These are phyloP conservation scores for Polydrusus cervinus DNA, from an alignment of 2,888 invertebrate species.

Conservation along the genomic window DNA sequence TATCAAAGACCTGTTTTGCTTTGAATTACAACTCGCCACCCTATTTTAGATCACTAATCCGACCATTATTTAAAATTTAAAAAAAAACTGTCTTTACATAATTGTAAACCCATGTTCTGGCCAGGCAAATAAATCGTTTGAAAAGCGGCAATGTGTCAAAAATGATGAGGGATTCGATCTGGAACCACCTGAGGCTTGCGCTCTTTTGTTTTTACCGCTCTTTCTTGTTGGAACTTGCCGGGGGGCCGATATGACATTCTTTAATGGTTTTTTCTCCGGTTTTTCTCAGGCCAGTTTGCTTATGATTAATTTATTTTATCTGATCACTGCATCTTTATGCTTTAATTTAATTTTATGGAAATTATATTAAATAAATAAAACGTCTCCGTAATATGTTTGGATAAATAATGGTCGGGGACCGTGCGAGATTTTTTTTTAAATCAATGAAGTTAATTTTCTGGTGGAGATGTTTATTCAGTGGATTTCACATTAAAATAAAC, in stretches of 20 bases:
- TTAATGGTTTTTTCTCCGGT: conserved; percentile 54
- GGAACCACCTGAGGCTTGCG: conserved; percentile 64
- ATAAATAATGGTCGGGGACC: conserved; percentile 37
- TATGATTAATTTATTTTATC: conserved; percentile 56
- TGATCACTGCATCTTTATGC: conserved; percentile 54
- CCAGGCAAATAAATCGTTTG: conserved; percentile 65
- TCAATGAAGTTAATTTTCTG: neutral
- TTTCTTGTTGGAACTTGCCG: conserved; percentile 63
- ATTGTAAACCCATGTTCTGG: conserved; percentile 65
- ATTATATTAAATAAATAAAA: conserved; percentile 54
- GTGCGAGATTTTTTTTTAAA: neutral
- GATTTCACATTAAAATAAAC: too few relatives aligned
- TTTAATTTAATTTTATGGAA: conserved; percentile 55
- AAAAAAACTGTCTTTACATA: conserved; percentile 51
- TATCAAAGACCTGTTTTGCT: too few relatives aligned
- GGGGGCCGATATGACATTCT: conserved; percentile 61
- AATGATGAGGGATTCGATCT: conserved; percentile 67
- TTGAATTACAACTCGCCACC: neutral
- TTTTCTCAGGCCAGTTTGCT: conserved; percentile 52
- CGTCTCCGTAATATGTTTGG: conserved; percentile 31
- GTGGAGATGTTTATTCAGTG: too few relatives aligned
- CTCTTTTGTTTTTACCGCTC: conserved; percentile 66
- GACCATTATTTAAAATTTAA: conserved; percentile 17
- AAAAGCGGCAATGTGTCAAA: conserved; percentile 62
- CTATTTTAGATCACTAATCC: conserved; percentile 3